These are phyloP conservation scores for Diabrotica undecimpunctata DNA, from an alignment of 1,140 invertebrate species.

Conservation along the genomic window DNA sequence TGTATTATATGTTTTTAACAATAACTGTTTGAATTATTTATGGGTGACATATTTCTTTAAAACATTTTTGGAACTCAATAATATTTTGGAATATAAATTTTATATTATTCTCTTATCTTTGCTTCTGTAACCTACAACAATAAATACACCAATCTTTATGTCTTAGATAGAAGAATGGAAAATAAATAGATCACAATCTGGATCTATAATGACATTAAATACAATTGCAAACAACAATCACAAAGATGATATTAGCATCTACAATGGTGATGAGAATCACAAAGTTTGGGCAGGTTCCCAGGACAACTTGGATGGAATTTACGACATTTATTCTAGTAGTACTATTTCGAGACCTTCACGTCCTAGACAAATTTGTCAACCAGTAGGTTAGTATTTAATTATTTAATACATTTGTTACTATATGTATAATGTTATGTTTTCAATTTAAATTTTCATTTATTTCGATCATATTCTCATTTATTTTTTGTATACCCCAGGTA, in stretches of 20 bases:
- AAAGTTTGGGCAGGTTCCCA: slow-evolving; percentile 85
- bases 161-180: slow-evolving; percentile 53
- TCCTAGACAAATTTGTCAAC: slow-evolving; percentile 73
- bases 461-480: too few species aligned
- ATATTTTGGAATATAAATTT: too few species aligned
- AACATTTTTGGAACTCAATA: too few species aligned
- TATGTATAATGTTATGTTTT: too few species aligned
- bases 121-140: too few species aligned
- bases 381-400: slow-evolving; percentile 48
- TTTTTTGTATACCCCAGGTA: too few species aligned
- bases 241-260: slow-evolving; percentile 54
- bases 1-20: too few species aligned
- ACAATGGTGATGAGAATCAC: slow-evolving; percentile 89
- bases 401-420: too few species aligned
- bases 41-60: too few species aligned
- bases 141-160: background rate
- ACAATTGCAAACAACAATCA: slow-evolving; percentile 46
- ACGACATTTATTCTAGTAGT: slow-evolving; percentile 68
- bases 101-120: too few species aligned
- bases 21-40: too few species aligned
- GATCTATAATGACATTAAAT: slow-evolving; percentile 57
- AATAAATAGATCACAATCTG: slow-evolving; percentile 50
- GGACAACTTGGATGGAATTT: slow-evolving; percentile 66
- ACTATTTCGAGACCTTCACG: slow-evolving; percentile 72
- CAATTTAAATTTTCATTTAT: too few species aligned